Conservation (phyloP, 2,888 invertebrate genomes). For the Cepaea hortensis region DNA sequence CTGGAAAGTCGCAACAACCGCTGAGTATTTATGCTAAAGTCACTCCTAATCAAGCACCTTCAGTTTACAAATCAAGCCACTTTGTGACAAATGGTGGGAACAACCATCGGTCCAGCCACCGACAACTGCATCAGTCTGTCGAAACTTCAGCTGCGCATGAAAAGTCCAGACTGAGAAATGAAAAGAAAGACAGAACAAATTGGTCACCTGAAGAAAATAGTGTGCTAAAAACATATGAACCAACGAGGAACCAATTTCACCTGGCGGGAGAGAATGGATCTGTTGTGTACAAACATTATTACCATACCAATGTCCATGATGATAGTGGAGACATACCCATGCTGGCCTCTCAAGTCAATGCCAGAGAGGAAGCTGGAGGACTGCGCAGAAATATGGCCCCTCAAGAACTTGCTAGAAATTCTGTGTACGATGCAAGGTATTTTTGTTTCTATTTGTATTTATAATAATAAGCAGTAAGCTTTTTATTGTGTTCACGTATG, state of each 20-base stretch:
- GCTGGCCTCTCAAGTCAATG: neutral
- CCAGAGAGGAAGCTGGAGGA: neutral
- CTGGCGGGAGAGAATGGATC: slow-evolving; percentile 37
- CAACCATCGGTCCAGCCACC: too few species aligned
- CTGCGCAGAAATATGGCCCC: neutral
- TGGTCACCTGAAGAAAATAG: neutral
- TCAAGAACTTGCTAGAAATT: neutral
- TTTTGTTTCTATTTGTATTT: neutral
- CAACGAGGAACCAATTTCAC: slow-evolving; percentile 1
- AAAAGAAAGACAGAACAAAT: neutral
- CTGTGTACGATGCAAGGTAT: neutral
- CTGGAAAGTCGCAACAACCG: neutral
- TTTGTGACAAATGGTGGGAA: neutral
- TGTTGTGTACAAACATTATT: slow-evolving; percentile 54
- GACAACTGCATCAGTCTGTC: neutral
- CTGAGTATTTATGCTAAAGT: neutral
- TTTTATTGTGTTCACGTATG: too few species aligned
- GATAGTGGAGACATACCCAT: slow-evolving; percentile 41
- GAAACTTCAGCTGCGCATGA: neutral
- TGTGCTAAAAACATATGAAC: neutral
- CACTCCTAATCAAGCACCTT: neutral
- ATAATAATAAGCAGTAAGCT: neutral
- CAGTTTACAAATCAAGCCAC: neutral
- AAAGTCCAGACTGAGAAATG: neutral
- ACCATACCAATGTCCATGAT: slow-evolving; percentile 50